Evolutionary conservation across 2,797 vertebrate genomes (phyloP).

Genomic region (Lithobates sylvaticus): DNA sequence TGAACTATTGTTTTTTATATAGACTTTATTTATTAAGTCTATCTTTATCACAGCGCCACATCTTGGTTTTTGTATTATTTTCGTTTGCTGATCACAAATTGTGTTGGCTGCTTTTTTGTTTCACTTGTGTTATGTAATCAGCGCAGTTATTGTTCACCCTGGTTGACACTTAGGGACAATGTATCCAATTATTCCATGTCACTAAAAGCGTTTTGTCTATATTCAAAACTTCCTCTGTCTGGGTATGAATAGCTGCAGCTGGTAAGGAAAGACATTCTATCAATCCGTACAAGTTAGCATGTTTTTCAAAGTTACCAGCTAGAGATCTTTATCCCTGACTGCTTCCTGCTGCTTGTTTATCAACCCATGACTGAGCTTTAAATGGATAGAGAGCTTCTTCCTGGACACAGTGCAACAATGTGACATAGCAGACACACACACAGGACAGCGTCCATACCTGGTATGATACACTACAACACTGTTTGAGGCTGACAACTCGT

Average conservation of each 20-base stretch:
- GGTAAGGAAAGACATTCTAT: slow-evolving; percentile 37
- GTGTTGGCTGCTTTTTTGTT: too few relatives aligned
- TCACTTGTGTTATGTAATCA: too few relatives aligned
- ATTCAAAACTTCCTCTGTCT: not conserved
- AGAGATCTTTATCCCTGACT: not conserved
- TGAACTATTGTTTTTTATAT: too few relatives aligned
- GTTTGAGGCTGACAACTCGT: not conserved
- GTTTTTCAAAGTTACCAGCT: slow-evolving; percentile 1
- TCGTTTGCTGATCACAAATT: too few relatives aligned
- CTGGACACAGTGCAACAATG: not conserved
- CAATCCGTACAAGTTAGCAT: not conserved
- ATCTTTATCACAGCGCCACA: too few relatives aligned
- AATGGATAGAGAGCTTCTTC: not conserved
- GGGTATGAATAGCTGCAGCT: slow-evolving; percentile 5
- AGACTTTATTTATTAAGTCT: too few relatives aligned
- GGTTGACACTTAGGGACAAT: not conserved
- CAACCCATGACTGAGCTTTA: not conserved
- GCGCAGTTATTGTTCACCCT: too few relatives aligned
- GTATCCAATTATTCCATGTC: not conserved
- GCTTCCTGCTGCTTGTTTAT: slow-evolving; percentile 44
- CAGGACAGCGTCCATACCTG: not conserved
- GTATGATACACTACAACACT: not conserved
- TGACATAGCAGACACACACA: not conserved
- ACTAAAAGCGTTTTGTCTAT: not conserved
- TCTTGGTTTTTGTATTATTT: too few relatives aligned